Conservation (phyloP, 2,888 invertebrate species). For the Brenthis daphne region DNA sequence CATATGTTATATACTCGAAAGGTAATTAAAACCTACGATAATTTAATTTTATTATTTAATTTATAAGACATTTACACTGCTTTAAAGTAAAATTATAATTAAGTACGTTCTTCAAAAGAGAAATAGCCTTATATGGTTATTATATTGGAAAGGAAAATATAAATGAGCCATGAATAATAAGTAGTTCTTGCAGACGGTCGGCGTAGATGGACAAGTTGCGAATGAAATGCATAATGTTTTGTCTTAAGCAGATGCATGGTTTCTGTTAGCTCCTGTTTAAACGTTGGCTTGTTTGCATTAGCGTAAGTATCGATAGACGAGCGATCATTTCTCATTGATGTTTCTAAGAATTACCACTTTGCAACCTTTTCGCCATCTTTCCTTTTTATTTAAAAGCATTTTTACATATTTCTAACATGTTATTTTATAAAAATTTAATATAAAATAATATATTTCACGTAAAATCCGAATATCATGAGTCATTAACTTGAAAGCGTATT, state of each 20-base stretch:
- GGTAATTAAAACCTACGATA: not conserved
- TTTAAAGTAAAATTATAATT: conserved; percentile 9
- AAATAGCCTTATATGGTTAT: conserved; percentile 13
- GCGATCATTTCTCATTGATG: conserved; percentile 14
- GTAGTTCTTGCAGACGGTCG: conserved; percentile 33
- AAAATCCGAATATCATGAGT: no score
- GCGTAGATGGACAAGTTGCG: conserved; percentile 29
- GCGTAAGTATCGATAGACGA: conserved; percentile 26
- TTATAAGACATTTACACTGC: conserved; percentile 3
- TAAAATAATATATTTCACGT: not conserved
- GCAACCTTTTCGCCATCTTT: not conserved
- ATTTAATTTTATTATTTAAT: not conserved
- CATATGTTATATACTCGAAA: not conserved
- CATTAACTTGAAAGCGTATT: no score
- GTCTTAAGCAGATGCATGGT: conserved; percentile 33
- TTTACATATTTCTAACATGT: not conserved
- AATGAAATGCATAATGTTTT: conserved; percentile 31
- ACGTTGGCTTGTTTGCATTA: conserved; percentile 29
- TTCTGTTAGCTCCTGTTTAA: conserved; percentile 34
- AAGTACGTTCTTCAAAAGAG: not conserved
- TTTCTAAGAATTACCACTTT: conserved; percentile 6
- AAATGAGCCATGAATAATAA: conserved; percentile 39
- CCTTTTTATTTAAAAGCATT: conserved; percentile 7
- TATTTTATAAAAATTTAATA: not conserved
- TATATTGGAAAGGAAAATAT: conserved; percentile 10